These are phyloP conservation scores for Cassiopea andromeda DNA, from an alignment of 30 jellyfish, hydroid and myxozoan genomes.

Conservation along the genomic window DNA sequence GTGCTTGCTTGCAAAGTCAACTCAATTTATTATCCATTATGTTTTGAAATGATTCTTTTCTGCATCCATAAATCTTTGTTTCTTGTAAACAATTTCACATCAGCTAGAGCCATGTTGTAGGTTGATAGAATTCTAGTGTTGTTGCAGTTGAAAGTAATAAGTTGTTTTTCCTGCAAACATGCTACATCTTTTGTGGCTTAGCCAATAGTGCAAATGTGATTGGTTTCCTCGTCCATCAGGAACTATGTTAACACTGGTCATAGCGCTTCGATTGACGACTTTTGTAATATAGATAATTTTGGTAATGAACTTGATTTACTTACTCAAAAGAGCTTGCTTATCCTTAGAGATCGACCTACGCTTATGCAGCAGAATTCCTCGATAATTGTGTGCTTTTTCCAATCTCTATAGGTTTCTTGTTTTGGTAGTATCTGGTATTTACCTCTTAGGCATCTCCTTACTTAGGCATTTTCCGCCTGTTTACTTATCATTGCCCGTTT, in stretches of 20 bases:
- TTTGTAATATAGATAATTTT: neutral
- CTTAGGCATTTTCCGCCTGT: neutral
- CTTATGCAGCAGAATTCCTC: neutral
- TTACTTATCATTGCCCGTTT: neutral
- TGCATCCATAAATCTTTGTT: conserved; percentile 9
- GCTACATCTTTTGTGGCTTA: neutral
- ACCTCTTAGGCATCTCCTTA: neutral
- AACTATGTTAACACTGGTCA: neutral
- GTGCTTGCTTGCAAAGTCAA: conserved; percentile 8
- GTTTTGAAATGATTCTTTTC: conserved; percentile 1
- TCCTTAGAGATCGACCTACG: neutral
- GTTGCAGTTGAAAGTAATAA: neutral
- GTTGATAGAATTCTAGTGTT: conserved; percentile 13
- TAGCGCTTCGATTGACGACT: neutral
- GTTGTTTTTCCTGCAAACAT: neutral
- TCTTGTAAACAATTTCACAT: conserved; percentile 23
- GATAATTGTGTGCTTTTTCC: neutral
- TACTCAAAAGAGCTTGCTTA: neutral
- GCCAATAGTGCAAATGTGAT: neutral
- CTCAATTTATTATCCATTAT: conserved; percentile 5
- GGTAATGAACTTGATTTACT: neutral
- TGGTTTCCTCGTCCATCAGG: neutral
- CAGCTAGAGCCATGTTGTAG: conserved; percentile 17
- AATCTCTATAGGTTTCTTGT: neutral
- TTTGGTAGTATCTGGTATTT: neutral